Percentiles rank a stretch among this genome's conserved stretches.
Conservation (phyloP, 2,888 invertebrate genomes). For the Clivina fossor region DNA sequence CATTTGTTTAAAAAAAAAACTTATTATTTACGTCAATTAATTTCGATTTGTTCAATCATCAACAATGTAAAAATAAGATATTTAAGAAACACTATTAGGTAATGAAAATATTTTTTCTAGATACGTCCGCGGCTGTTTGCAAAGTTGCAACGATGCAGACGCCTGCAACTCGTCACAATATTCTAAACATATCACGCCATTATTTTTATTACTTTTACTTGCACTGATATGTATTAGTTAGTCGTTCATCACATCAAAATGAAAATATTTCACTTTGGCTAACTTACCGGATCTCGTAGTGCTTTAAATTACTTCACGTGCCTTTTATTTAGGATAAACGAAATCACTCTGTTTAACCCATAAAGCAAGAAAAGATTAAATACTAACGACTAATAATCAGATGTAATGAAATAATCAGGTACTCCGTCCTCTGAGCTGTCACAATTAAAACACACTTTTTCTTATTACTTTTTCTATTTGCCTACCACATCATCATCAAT, state of each 20-base stretch:
- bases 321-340: constrained; percentile 13
- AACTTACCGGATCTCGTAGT: constrained; percentile 17
- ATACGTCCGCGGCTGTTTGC: constrained; percentile 88
- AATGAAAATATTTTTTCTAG: constrained; percentile 56
- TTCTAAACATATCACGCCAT: constrained; percentile 2
- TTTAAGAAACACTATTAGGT: too few species aligned
- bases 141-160: constrained; percentile 90
- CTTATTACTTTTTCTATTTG: too few species aligned
- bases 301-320: constrained; percentile 17
- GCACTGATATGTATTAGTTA: constrained; percentile 9
- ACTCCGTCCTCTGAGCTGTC: constrained; percentile 15
- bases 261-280: background rate
- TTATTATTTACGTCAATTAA: too few species aligned
- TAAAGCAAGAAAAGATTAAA: too few species aligned
- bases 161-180: constrained; percentile 70
- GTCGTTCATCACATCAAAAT: too few species aligned
- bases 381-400: too few species aligned
- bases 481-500: too few species aligned
- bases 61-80: too few species aligned
- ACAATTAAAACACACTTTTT: too few species aligned
- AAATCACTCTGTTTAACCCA: constrained; percentile 4
- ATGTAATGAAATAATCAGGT: constrained; percentile 10
- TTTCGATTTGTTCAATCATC: too few species aligned
- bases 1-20: too few species aligned
- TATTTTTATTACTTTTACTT: constrained; percentile 1